Percentiles rank a stretch among this genome's conserved stretches.
These are phyloP conservation scores for Mercenaria mercenaria DNA, from an alignment of 1,140 invertebrate genomes.

Conservation along the genomic window DNA sequence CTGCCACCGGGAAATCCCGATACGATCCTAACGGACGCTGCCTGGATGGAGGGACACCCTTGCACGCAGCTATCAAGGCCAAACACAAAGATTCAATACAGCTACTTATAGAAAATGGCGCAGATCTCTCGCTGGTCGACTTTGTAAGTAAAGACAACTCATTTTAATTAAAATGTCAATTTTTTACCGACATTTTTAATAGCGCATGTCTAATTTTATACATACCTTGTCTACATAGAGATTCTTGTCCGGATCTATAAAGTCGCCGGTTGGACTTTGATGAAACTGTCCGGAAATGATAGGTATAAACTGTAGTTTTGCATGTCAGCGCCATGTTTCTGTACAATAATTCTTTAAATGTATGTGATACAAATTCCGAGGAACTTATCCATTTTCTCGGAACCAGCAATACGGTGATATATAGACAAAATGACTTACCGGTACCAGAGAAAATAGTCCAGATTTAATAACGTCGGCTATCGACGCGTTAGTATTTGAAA, in stretches of 20 bases:
- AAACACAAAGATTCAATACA: constrained; percentile 60
- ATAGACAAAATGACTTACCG: too few species aligned
- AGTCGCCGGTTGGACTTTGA: too few species aligned
- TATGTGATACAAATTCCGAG: too few species aligned
- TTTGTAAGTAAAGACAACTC: constrained; percentile 68
- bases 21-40: constrained; percentile 45
- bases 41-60: constrained; percentile 38
- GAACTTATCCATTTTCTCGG: too few species aligned
- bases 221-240: not conserved
- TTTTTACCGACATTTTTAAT: not conserved
- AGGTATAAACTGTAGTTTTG: too few species aligned
- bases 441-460: too few species aligned
- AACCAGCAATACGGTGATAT: too few species aligned
- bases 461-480: too few species aligned
- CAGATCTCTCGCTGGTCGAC: constrained; percentile 58
- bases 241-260: not conserved
- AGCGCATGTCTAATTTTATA: not conserved
- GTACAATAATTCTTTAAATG: too few species aligned
- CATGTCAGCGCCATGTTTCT: too few species aligned
- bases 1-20: constrained; percentile 34
- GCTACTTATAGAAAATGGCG: constrained; percentile 66
- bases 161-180: not conserved
- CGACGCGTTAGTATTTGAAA: too few species aligned
- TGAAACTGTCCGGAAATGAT: too few species aligned
- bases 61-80: constrained; percentile 46